Evolutionary conservation across 1,140 invertebrate genomes (phyloP), one percentile per base, ranked within the genome.

Genomic region (Temnothorax nylanderi): DNA sequence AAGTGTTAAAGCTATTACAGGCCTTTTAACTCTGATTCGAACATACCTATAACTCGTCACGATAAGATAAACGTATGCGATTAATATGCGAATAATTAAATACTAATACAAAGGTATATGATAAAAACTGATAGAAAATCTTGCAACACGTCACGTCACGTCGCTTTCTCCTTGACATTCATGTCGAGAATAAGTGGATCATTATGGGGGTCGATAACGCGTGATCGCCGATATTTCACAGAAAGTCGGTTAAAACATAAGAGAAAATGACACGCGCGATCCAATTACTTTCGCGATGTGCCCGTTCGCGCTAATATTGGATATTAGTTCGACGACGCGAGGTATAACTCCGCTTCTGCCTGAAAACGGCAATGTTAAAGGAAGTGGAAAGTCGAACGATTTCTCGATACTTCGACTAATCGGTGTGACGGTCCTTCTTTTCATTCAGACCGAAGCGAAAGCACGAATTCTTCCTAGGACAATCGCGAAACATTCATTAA

Each of bases 181-280:
- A 75, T 75, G 13, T 47, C 54, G 41, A 34, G 41, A 84, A n/a
- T n/a, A n/a, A 75, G 58, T 13, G n/a, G 54, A 75, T 82, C 51
- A 32, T 74, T 82, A 72, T 13, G 44, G 41, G 10, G 54, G 6
- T 60, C 69, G 69, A 84, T 84, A 75, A 75, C n/a, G 41, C 44
- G 41, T 47, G 67, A 41, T 69, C 32, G 41, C 37, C 16, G 49
- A 54, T 81, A 58, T 58, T 81, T 16, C 37, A 21, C 11, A 37
- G 80, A 84, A 84, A 84, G 80, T 75, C n/a, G 69, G 54, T 49
- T 84, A 74, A 84, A 82, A 81, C 5, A n/a, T 54, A 16, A 18
- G 26, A 72, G 69, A 84, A 84, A 84, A 84, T 75, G 54, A 44
- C 10, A 81, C 18, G 21, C 37, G 16, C 8, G 41, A 49, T 75